Evolutionary conservation across 2,797 vertebrate species (phyloP).

Genomic region (Cossypha niveicapilla): DNA sequence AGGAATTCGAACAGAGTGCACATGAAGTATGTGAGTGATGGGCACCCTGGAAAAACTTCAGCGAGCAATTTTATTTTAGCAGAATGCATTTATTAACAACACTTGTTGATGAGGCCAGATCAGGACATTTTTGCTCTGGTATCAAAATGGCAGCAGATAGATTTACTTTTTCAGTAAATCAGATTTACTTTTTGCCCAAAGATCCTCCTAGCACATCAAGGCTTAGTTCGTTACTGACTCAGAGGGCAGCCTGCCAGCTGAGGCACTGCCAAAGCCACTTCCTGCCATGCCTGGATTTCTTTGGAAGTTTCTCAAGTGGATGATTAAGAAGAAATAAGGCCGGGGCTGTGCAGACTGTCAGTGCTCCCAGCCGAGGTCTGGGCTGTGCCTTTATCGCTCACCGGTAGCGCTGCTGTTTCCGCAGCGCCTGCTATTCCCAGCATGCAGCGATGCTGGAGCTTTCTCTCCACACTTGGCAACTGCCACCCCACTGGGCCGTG

Average conservation of each 20-base stretch:
- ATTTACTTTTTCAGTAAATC: not conserved
- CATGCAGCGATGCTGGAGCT: rapidly evolving
- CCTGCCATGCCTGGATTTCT: not conserved
- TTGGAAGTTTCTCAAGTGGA: not conserved
- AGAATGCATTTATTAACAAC: not conserved
- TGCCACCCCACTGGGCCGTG: not conserved
- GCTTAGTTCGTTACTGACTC: not conserved
- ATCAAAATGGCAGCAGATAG: not conserved
- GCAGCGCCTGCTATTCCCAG: not conserved
- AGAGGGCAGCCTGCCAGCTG: not conserved
- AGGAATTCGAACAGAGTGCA: not conserved
- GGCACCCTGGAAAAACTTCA: not conserved
- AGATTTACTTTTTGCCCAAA: not conserved
- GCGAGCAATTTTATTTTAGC: rapidly evolving
- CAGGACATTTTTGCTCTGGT: not conserved
- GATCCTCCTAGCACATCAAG: not conserved
- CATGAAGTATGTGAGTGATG: not conserved
- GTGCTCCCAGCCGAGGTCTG: not conserved
- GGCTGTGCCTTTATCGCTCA: not conserved
- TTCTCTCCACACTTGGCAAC: not conserved
- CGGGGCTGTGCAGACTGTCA: not conserved
- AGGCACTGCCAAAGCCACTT: slow-evolving; percentile 28
- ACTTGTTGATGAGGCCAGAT: not conserved
- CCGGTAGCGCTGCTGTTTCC: not conserved
- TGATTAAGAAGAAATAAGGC: not conserved